Percentiles rank a stretch among this genome's conserved stretches.
Evolutionary conservation across 2,797 vertebrate genomes (phyloP).

Genomic region (Columba guinea): DNA sequence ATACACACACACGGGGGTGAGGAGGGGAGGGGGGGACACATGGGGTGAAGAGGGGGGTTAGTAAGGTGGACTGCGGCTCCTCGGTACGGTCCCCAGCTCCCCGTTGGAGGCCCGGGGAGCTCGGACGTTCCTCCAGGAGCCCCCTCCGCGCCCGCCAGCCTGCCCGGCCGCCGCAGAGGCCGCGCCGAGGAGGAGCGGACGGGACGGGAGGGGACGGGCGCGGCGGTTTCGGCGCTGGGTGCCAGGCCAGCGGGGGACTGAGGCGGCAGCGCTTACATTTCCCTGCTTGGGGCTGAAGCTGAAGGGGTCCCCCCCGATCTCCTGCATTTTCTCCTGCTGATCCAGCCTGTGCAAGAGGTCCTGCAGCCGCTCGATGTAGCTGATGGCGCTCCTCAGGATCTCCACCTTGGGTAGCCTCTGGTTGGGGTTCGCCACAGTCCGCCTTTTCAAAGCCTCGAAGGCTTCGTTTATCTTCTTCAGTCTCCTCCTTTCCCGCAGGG

Average conservation of each 20-base stretch:
- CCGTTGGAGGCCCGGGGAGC: background rate
- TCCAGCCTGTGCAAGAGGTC: constrained; percentile 91
- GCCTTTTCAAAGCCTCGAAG: constrained; percentile 94
- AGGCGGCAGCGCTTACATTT: constrained; percentile 71
- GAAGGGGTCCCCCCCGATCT: constrained; percentile 77
- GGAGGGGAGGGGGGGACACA: background rate
- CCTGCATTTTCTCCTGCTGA: constrained; percentile 87
- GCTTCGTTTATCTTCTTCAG: constrained; percentile 99
- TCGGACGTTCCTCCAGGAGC: background rate
- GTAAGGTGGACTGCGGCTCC: background rate
- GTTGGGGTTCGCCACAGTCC: constrained; percentile 95
- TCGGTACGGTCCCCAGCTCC: background rate
- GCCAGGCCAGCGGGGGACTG: background rate
- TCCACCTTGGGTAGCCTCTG: constrained; percentile 98
- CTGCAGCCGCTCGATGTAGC: constrained; percentile 95
- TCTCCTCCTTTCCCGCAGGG: constrained; percentile 90
- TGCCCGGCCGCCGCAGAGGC: background rate
- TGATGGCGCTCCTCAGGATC: constrained; percentile 97
- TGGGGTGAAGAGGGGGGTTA: background rate
- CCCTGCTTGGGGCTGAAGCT: constrained; percentile 76
- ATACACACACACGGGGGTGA: background rate
- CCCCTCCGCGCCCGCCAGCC: background rate
- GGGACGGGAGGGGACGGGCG: background rate
- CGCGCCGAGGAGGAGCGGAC: background rate
- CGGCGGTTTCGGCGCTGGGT: background rate